phyloP scores from a whole-genome alignment of 2,113 vertebrate species.

The Pangasianodon gigas region DNA sequence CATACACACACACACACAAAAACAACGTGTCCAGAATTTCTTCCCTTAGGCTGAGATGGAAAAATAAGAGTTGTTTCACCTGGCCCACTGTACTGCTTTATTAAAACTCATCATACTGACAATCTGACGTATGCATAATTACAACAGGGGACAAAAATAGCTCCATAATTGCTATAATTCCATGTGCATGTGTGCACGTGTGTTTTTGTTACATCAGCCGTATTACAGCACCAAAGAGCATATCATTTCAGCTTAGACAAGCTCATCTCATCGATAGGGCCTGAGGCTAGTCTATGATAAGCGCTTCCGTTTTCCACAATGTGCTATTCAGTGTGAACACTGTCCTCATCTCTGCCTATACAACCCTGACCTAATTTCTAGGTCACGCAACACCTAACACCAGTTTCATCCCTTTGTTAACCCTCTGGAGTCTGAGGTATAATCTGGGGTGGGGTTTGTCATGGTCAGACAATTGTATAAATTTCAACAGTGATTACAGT shows the following conservation, averaged over 20 bases:
- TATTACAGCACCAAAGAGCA: background rate
- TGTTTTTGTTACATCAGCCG: background rate
- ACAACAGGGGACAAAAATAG: background rate
- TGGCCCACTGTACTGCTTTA: background rate
- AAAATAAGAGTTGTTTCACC: background rate
- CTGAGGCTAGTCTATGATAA: slow-evolving; percentile 62
- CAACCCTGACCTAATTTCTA: slow-evolving; percentile 57
- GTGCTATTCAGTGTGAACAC: slow-evolving; percentile 51
- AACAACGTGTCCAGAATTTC: background rate
- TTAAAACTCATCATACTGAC: background rate
- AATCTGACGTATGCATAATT: background rate
- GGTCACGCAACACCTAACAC: slow-evolving; percentile 49
- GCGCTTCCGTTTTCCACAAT: slow-evolving; percentile 70
- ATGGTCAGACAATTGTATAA: background rate
- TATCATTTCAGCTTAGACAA: slow-evolving; percentile 29
- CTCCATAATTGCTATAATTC: background rate
- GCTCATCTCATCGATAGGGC: slow-evolving; percentile 54
- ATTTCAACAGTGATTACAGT: background rate
- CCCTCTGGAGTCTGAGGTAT: background rate
- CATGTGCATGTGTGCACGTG: background rate
- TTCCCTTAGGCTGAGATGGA: background rate
- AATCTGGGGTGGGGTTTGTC: slow-evolving; percentile 1
- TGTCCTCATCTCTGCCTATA: slow-evolving; percentile 47
- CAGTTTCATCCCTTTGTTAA: slow-evolving; percentile 45
- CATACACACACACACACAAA: slow-evolving; percentile 2